phyloP scores from a whole-genome alignment of 2,888 invertebrate species.

The Protophormia terraenovae region DNA sequence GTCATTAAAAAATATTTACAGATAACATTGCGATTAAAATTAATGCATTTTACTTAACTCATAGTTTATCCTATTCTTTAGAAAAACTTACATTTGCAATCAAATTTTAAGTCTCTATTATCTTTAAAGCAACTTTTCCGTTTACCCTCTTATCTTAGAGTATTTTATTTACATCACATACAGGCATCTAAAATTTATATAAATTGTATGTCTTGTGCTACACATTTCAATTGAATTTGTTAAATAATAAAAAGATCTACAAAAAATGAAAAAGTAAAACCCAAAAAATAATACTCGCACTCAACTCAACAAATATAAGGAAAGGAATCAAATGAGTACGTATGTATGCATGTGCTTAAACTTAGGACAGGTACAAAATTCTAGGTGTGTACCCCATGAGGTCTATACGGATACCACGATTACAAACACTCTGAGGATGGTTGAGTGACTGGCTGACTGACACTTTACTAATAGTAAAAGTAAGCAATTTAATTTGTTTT shows the following conservation, averaged over 20 bases:
- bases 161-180: constrained; percentile 30
- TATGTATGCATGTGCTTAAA: constrained; percentile 4
- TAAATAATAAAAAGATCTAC: constrained; percentile 22
- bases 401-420: constrained; percentile 26
- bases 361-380: constrained; percentile 60
- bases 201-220: constrained; percentile 46
- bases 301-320: background rate
- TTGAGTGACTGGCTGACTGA: constrained; percentile 49
- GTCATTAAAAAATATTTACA: background rate
- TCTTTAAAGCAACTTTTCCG: background rate
- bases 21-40: too few species aligned
- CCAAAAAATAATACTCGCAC: background rate
- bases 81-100: too few species aligned
- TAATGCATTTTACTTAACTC: too few species aligned
- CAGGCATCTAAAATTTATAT: constrained; percentile 41
- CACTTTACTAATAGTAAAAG: constrained; percentile 48
- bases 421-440: background rate
- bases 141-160: background rate
- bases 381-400: constrained; percentile 60
- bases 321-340: constrained; percentile 28
- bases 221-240: constrained; percentile 61
- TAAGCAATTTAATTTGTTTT: constrained; percentile 60
- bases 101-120: background rate
- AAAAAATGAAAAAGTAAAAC: background rate
- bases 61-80: too few species aligned